phyloP scores from a whole-genome alignment of 2,797 vertebrate genomes.

The Otolemur crassicaudatus region DNA sequence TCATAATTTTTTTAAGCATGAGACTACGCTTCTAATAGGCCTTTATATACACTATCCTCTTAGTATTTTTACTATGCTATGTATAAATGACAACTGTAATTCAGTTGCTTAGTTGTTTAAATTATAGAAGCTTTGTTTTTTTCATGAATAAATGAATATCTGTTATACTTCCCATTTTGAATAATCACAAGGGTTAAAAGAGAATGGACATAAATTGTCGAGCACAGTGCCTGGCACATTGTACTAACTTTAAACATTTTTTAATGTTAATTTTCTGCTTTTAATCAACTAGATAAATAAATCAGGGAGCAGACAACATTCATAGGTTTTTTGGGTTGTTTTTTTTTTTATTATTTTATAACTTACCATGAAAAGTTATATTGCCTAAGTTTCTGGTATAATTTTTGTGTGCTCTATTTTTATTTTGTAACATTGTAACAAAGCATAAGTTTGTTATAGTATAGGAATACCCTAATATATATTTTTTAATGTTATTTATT shows the following conservation, averaged over 20 bases:
- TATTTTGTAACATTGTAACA: neutral
- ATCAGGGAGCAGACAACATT: neutral
- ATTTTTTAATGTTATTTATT: no score
- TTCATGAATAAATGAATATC: neutral
- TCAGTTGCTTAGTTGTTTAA: neutral
- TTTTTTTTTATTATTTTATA: neutral
- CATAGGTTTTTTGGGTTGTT: neutral
- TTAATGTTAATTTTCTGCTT: neutral
- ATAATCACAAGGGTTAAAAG: neutral
- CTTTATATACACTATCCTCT: neutral
- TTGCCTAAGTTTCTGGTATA: neutral
- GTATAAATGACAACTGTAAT: neutral
- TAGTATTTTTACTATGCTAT: neutral
- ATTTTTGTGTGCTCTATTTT: neutral
- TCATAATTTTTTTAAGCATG: neutral
- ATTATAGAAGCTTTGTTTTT: neutral
- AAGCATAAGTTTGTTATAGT: neutral
- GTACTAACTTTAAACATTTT: neutral
- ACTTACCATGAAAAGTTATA: neutral
- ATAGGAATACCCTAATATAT: neutral
- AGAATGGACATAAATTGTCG: neutral
- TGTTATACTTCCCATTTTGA: neutral
- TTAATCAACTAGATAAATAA: neutral
- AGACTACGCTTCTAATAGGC: neutral
- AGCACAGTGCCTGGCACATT: accelerated